A percentile compares a stretch with the other conserved stretches of the same genome.
These are phyloP conservation scores for Drosophila lacteicornis DNA, from an alignment of 1,140 invertebrate species.

Conservation along the genomic window DNA sequence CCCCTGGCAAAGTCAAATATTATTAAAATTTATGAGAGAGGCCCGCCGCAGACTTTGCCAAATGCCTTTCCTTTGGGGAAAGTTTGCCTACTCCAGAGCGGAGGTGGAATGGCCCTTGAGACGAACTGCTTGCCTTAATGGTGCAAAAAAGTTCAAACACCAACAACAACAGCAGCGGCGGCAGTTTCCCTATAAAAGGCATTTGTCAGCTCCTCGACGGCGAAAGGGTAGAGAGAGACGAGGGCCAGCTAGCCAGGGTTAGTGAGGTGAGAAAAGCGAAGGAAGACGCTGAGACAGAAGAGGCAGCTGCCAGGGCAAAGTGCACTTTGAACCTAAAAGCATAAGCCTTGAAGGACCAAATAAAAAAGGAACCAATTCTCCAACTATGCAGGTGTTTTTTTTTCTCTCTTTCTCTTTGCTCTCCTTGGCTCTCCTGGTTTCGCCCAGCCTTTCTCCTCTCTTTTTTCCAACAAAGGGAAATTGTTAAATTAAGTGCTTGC, in stretches of 20 bases:
- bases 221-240: not conserved
- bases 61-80: constrained; percentile 50
- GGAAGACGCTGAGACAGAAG: constrained; percentile 22
- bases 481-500: constrained; percentile 75
- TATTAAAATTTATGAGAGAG: constrained; percentile 72
- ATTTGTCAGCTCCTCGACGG: constrained; percentile 40
- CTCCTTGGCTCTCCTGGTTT: too few species aligned
- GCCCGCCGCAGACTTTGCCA: constrained; percentile 27
- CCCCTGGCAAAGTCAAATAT: constrained; percentile 59
- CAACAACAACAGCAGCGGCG: constrained; percentile 34
- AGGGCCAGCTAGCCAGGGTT: not conserved
- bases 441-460: too few species aligned
- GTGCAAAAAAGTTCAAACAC: constrained; percentile 49
- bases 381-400: constrained; percentile 25
- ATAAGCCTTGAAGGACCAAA: constrained; percentile 60
- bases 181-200: constrained; percentile 54
- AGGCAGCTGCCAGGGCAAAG: constrained; percentile 67
- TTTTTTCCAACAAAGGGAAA: constrained; percentile 63
- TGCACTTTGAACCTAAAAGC: constrained; percentile 79
- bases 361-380: constrained; percentile 24
- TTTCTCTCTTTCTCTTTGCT: not conserved
- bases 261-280: constrained; percentile 33
- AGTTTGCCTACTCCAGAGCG: constrained; percentile 22
- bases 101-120: constrained; percentile 55
- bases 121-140: constrained; percentile 71